Evolutionary conservation across 2,797 vertebrate species (phyloP).

Genomic region (Rhinatrema bivittatum): DNA sequence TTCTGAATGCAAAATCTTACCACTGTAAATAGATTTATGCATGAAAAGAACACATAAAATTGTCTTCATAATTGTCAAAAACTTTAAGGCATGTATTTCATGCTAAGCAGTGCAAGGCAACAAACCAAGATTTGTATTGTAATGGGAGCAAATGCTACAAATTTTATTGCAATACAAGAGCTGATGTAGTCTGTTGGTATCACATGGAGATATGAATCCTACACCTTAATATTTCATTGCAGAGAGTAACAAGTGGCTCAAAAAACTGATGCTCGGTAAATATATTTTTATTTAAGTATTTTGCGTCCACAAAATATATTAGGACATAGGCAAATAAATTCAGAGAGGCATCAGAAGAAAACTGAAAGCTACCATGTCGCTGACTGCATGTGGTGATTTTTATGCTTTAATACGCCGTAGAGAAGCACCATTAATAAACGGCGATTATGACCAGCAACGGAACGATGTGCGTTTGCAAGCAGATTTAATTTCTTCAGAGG

Average conservation of each 20-base stretch:
- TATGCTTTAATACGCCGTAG: not conserved
- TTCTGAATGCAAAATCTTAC: no score
- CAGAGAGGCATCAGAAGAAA: not conserved
- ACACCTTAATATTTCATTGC: not conserved
- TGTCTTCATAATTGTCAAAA: not conserved
- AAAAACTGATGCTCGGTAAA: slow-evolving; percentile 9
- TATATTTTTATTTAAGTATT: slow-evolving; percentile 7
- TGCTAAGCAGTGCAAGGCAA: not conserved
- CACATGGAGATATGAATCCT: slow-evolving; percentile 5
- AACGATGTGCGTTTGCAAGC: not conserved
- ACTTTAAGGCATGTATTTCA: not conserved
- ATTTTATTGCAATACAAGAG: not conserved
- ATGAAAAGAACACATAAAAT: not conserved
- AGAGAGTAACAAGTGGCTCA: slow-evolving; percentile 4
- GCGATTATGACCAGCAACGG: not conserved
- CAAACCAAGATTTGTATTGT: slow-evolving; percentile 5
- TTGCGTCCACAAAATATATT: slow-evolving; percentile 11
- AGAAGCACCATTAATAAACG: not conserved
- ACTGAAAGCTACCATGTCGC: not conserved
- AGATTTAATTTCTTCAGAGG: slow-evolving; percentile 2
- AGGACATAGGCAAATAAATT: slow-evolving; percentile 5
- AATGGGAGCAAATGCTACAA: not conserved
- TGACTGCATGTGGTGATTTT: slow-evolving; percentile 2
- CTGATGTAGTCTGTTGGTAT: slow-evolving; percentile 1
- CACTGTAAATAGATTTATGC: no score